Evolutionary conservation across 2,888 invertebrate genomes (phyloP), one percentile per base, ranked within the genome.

Genomic region (Calameuta idolon): DNA sequence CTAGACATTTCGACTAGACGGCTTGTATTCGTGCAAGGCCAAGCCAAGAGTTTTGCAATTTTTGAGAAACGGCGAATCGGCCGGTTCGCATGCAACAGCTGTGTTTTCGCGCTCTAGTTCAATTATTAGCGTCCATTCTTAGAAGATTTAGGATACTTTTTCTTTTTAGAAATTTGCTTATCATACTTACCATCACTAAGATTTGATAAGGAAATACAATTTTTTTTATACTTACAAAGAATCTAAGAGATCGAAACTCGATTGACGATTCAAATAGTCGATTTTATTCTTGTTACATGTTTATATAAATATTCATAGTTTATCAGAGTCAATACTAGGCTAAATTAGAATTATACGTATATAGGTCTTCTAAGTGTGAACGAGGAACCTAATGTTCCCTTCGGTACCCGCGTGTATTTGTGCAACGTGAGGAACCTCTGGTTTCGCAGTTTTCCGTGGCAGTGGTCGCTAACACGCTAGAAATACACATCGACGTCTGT

Each of bases 21-120:
- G 31, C 15, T 33, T 34, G 12, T 34, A 71, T 4, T 71, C 71
- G 12, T 3, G 15, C 71, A 33, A 31, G 71, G 71, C 71, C 31
- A 82, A 81, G 88, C 86, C 88, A 87, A 85, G 82, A 83, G 83
- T 88, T 87, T 88, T 84, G 86, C 85, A 87, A 88, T 83, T 85
- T 85, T 82, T 81, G 76, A 74, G 76, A 77, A 77, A 79, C 78
- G 15, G 31, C 31, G 71, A 12, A 71, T 34, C 71, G 37, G 69
- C 69, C 76, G 37, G 68, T 75, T 74, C 73, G 75, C 11, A 34
- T 12, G 79, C 79, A 78, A 76, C 84, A 83, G 84, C 81, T 83
- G 83, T 83, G 83, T 84, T 86, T 85, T 83, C 81, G 83, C 79
- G 84, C 81, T 85, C 86, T 84, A 84, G 82, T 84, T 85, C 84